A percentile compares a stretch with the other conserved stretches of the same genome.
Conservation (phyloP, 2,113 vertebrate species). For the Delphinapterus leucas region DNA sequence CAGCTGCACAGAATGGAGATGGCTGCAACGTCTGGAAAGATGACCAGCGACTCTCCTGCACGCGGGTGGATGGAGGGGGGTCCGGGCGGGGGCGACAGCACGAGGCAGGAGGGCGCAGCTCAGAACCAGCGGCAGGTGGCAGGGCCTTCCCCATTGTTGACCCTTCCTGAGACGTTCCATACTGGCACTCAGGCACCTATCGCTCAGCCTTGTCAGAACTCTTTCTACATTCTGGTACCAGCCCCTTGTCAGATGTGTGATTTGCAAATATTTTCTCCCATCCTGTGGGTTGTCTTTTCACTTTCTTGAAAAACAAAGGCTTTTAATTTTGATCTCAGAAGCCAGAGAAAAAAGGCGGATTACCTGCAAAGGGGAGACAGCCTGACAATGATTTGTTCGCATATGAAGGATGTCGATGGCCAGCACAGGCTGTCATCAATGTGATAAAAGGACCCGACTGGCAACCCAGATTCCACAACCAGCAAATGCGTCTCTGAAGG, state of each 20-base stretch:
- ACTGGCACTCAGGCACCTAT: rapidly evolving
- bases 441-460: rapidly evolving
- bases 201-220: neutral
- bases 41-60: neutral
- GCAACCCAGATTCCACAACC: rapidly evolving
- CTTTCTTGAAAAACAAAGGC: neutral
- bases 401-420: neutral
- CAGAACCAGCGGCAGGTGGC: neutral
- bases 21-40: neutral
- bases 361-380: neutral
- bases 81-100: neutral
- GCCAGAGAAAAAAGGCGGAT: neutral
- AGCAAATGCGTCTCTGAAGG: neutral
- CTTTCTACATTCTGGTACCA: rapidly evolving
- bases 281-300: neutral
- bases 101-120: neutral
- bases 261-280: neutral
- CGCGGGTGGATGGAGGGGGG: rapidly evolving
- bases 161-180: rapidly evolving
- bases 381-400: neutral
- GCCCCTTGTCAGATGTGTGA: neutral
- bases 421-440: rapidly evolving
- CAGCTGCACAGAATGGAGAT: rapidly evolving
- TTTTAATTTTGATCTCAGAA: neutral
- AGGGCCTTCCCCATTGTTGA: neutral